phyloP scores from a whole-genome alignment of 2,797 vertebrate species.

The Sebastes taczanowskii region DNA sequence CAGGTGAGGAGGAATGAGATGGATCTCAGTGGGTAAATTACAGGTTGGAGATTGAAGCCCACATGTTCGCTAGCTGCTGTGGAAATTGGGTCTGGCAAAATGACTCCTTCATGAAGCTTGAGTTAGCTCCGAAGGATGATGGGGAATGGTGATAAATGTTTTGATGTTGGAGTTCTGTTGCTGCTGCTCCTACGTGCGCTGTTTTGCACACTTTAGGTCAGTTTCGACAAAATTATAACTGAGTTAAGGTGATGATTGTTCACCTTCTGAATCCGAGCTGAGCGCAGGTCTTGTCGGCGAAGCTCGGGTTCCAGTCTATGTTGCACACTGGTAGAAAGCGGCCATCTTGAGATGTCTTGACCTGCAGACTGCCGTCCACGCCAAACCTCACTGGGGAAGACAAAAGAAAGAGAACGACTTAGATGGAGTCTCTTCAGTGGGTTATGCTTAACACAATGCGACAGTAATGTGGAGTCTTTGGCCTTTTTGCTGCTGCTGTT shows the following conservation, averaged over 20 bases:
- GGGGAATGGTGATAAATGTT: background rate
- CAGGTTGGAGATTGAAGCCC: slow-evolving; percentile 19
- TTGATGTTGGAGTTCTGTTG: background rate
- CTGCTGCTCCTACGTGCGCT: background rate
- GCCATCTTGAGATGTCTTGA: slow-evolving; percentile 79
- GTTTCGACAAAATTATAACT: background rate
- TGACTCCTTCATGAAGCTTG: background rate
- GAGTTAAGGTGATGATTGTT: background rate
- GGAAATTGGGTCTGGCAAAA: slow-evolving; percentile 21
- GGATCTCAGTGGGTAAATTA: slow-evolving; percentile 36
- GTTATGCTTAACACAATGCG: background rate
- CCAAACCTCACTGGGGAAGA: slow-evolving; percentile 84
- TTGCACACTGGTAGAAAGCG: slow-evolving; percentile 90
- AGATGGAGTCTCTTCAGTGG: background rate
- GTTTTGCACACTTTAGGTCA: background rate
- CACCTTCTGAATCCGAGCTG: slow-evolving; percentile 89
- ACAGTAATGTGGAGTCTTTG: background rate
- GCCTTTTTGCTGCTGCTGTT: background rate
- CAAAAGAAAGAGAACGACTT: background rate
- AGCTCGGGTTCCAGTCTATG: slow-evolving; percentile 72
- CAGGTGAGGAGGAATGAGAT: slow-evolving; percentile 41
- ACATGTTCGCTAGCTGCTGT: background rate
- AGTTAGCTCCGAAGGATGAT: background rate
- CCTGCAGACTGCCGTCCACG: slow-evolving; percentile 70
- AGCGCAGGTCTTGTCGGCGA: slow-evolving; percentile 83